A percentile compares a stretch with the other conserved stretches of the same genome.
phyloP scores from a whole-genome alignment of 2,888 invertebrate species.

The Tenodera sinensis region DNA sequence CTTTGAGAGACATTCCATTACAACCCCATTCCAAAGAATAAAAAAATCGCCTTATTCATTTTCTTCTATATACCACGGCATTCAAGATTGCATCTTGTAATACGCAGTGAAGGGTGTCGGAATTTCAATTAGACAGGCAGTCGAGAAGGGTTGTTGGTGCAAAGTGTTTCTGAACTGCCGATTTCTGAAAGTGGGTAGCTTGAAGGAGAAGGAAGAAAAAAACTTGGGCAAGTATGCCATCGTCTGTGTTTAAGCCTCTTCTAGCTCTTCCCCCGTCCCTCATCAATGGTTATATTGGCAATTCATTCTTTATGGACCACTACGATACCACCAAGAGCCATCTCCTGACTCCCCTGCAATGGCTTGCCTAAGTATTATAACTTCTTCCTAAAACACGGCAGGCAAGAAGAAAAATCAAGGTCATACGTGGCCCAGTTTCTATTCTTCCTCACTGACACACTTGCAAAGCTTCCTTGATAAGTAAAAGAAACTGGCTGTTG shows the following conservation, averaged over 20 bases:
- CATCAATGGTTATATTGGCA: constrained; percentile 1
- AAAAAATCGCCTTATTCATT: not conserved
- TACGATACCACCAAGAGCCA: not conserved
- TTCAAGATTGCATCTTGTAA: not conserved
- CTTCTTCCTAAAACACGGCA: not conserved
- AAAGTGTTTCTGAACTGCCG: not conserved
- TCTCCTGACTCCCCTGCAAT: not conserved
- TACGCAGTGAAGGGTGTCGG: not conserved
- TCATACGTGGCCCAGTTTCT: not conserved
- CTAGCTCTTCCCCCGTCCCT: not conserved
- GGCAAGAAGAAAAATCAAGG: not conserved
- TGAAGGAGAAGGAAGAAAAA: not conserved
- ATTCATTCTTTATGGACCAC: not conserved
- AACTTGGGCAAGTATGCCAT: not conserved
- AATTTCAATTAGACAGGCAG: not conserved
- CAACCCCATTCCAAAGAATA: not conserved
- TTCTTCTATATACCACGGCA: not conserved
- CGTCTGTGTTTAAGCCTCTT: not conserved
- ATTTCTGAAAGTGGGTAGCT: not conserved
- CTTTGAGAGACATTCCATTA: not conserved
- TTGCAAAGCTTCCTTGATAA: not conserved
- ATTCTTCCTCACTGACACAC: not conserved
- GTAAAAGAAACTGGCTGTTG: no score
- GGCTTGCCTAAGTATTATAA: not conserved
- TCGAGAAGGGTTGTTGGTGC: not conserved